Conservation (phyloP, 2,888 invertebrate species). For the Aporophyla lueneburgensis region DNA sequence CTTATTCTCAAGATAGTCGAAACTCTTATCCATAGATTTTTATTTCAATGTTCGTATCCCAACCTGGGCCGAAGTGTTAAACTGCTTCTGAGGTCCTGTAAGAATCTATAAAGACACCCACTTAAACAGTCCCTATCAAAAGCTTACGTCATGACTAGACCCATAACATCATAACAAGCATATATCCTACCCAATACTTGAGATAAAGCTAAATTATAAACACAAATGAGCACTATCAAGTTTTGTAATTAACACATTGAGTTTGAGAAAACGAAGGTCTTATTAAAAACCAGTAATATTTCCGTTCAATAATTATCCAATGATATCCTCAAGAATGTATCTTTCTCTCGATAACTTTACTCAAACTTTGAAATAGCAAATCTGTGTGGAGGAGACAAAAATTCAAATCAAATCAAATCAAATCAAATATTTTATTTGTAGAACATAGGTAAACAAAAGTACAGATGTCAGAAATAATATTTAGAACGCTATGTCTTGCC, state of each 20-base stretch:
- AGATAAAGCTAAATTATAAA: background rate
- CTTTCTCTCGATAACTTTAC: background rate
- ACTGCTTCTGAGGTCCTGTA: background rate
- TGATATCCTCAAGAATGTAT: constrained; percentile 2
- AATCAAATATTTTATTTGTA: too few species aligned
- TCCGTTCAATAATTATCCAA: constrained; percentile 12
- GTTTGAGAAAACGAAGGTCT: constrained; percentile 5
- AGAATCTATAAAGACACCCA: background rate
- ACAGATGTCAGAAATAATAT: too few species aligned
- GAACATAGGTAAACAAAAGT: too few species aligned
- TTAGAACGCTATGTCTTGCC: too few species aligned
- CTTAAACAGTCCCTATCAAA: background rate
- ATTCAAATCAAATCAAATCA: too few species aligned
- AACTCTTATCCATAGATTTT: too few species aligned
- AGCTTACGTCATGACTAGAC: background rate
- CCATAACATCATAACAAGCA: too few species aligned
- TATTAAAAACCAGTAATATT: constrained; percentile 7
- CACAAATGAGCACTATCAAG: background rate
- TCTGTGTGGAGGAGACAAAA: constrained; percentile 54
- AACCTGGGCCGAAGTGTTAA: background rate
- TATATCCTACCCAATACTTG: background rate
- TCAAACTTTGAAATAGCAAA: constrained; percentile 26
- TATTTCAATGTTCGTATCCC: background rate
- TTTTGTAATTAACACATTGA: background rate
- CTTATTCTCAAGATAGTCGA: background rate